Base-by-base conservation (phyloP, 2,888 invertebrate genomes). In the Sarcophaga carnaria region DNA sequence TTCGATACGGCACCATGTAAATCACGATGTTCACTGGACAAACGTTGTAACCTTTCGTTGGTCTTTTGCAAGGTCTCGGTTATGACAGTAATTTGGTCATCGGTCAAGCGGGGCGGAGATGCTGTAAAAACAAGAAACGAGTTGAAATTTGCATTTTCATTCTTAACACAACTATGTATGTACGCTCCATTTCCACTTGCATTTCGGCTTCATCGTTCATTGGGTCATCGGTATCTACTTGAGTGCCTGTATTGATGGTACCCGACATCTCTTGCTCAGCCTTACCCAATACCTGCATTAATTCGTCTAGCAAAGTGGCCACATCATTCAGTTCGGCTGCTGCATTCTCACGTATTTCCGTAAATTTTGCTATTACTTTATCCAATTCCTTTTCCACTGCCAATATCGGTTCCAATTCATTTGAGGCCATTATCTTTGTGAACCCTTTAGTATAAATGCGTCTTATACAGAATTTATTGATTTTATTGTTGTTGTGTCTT, bases 1-100 rank as follows among this genome's bases (percentile, higher is more conserved):
- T 98, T 97, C 0, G 99, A 99, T 5, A 97, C 97, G 3, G 93
- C 90, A 1, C 93, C 92, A 91, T 98, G 98, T 20, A 97, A 94
- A 88, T 96, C 96, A 89, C 97, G 95, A 91, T 98, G 97, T 94
- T 98, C 98, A 84, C 97, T 96, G 1, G 98, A 97, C 90, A 98
- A 94, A 91, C 97, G 95, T 88, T 96, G 96, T 0, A 97, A 96
- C 37, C 96, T 96, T 91, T 98, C 97, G 91, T 97, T 97, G 60
- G 97, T 96, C 92, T 97, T 96, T 67, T 95, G 94, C 92, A 98
- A 95, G 17, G 96, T 95, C 88, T 97, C 96, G 90, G 95, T 95
- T 66, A 98, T 94, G 60, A 96, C 95, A 90, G 96, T 94, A 10
- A 95, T 93, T 93, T 98, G 98, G 14, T 95, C 95, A 37, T 96